A percentile compares a stretch with the other conserved stretches of the same genome.
phyloP scores from a whole-genome alignment of 2,888 invertebrate species.

The Osedax fenrisi region DNA sequence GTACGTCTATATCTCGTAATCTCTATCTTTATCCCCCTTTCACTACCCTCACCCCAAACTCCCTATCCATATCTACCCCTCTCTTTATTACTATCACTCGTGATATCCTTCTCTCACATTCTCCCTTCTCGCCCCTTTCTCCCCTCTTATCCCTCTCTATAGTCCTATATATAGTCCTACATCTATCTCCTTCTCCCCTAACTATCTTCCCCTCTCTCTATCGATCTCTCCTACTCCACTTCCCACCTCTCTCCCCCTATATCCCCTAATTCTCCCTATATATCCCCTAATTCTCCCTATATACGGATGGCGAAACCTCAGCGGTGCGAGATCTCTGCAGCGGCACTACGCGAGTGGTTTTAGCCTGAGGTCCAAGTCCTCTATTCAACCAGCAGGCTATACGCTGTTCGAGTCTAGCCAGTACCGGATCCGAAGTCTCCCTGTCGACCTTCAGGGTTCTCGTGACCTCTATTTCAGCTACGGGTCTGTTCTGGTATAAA shows the following conservation, averaged over 20 bases:
- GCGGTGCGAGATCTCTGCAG: background rate
- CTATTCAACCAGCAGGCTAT: slow-evolving; percentile 40
- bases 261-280: background rate
- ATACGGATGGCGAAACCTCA: slow-evolving; percentile 2
- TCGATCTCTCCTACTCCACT: background rate
- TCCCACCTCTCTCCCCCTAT: background rate
- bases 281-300: background rate
- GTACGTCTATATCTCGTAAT: background rate
- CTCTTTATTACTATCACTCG: background rate
- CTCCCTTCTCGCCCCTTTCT: background rate
- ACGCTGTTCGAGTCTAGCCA: slow-evolving; percentile 40
- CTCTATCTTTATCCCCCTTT: background rate
- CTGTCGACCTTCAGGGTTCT: slow-evolving; percentile 27
- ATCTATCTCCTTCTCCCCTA: background rate
- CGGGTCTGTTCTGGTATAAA: too few species aligned
- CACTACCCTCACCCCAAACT: background rate
- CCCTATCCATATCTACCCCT: background rate
- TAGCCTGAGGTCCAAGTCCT: background rate
- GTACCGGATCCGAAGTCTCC: slow-evolving; percentile 38
- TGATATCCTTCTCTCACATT: background rate
- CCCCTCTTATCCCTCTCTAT: background rate
- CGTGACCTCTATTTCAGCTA: too few species aligned
- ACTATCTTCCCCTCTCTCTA: background rate
- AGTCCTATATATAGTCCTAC: background rate
- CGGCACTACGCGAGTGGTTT: background rate